Percentiles rank a stretch among this genome's conserved stretches.
phyloP scores from a whole-genome alignment of 2,888 invertebrate species.

The Mactromeris polynyma region DNA sequence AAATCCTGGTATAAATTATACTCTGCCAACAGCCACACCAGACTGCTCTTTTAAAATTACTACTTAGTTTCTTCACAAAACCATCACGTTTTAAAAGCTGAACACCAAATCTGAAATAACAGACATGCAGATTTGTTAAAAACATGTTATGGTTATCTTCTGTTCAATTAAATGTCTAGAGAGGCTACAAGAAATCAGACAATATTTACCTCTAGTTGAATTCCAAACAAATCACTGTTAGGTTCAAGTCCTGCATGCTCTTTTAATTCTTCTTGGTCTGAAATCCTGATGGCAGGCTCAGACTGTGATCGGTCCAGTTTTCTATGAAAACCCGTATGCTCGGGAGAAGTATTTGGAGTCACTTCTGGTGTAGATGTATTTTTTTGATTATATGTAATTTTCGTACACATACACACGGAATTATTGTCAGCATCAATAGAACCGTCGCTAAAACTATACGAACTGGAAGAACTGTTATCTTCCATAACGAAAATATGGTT shows the following conservation, averaged over 20 bases:
- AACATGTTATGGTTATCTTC: too few species aligned
- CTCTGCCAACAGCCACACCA: too few species aligned
- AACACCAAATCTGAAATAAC: too few species aligned
- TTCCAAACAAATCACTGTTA: conserved; percentile 75
- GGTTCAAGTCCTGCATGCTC: conserved; percentile 64
- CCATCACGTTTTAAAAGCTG: too few species aligned
- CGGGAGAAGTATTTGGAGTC: conserved; percentile 4
- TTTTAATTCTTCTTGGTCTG: conserved; percentile 45
- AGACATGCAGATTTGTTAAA: too few species aligned
- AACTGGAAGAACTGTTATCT: conserved; percentile 54
- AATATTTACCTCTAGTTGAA: conserved; percentile 77
- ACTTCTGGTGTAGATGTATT: background rate
- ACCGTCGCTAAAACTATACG: conserved; percentile 66
- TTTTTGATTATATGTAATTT: conserved; percentile 58
- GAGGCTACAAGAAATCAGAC: too few species aligned
- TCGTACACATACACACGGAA: conserved; percentile 56
- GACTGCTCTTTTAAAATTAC: too few species aligned
- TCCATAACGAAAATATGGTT: conserved; percentile 39
- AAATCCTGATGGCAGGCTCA: conserved; percentile 50
- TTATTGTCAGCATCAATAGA: conserved; percentile 55
- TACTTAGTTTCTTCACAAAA: too few species aligned
- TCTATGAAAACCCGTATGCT: conserved; percentile 8
- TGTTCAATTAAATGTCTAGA: too few species aligned
- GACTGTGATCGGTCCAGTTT: conserved; percentile 54
- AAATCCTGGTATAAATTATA: too few species aligned